Evolutionary conservation across 2,113 vertebrate species (phyloP).

Genomic region (Percopsis transmontana): DNA sequence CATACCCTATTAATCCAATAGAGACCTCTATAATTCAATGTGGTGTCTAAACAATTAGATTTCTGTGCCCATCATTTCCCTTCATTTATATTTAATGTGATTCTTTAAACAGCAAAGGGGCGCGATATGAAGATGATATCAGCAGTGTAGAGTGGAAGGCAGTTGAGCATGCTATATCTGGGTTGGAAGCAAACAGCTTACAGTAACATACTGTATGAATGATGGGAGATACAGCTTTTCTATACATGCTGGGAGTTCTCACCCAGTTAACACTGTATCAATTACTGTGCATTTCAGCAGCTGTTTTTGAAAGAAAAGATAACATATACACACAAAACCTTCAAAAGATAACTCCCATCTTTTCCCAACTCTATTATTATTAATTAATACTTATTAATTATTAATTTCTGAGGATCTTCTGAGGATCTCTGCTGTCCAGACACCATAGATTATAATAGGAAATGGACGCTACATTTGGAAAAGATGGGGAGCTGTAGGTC

Average conservation of each 20-base stretch:
- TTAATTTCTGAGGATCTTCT: no score
- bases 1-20: constrained; percentile 69
- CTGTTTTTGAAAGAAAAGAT: neutral
- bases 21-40: constrained; percentile 71
- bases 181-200: constrained; percentile 8
- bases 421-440: no score
- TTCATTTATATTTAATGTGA: constrained; percentile 76
- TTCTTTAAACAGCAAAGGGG: constrained; percentile 46
- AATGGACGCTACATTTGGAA: no score
- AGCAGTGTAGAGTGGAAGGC: constrained; percentile 24
- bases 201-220: no score
- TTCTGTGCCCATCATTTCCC: constrained; percentile 68
- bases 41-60: constrained; percentile 75
- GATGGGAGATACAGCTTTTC: no score
- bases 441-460: no score
- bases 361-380: no score
- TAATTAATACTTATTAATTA: no score
- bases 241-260: no score
- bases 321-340: neutral
- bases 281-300: no score
- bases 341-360: neutral
- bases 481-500: no score
- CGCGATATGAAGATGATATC: constrained; percentile 40
- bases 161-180: constrained; percentile 23
- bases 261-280: no score